A percentile compares a stretch with the other conserved stretches of the same genome.
These are phyloP conservation scores for Neoitamus cyanurus DNA, from an alignment of 2,888 invertebrate species.

Conservation along the genomic window DNA sequence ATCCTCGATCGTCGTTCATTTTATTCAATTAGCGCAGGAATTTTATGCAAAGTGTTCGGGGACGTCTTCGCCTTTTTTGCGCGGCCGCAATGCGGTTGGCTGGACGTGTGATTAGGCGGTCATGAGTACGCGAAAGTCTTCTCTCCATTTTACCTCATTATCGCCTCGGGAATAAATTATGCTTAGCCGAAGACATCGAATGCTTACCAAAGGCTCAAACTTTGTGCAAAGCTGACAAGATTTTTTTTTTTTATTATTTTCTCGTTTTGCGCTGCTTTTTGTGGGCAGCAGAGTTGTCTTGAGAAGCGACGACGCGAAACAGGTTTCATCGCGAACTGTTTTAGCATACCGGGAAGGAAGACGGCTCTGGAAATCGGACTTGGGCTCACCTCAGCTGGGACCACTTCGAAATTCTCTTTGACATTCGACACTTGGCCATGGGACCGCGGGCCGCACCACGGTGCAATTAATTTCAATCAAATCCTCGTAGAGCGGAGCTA, in stretches of 20 bases:
- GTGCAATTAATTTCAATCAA: conserved; percentile 35
- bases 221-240: conserved; percentile 41
- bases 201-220: conserved; percentile 42
- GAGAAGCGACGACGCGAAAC: neutral
- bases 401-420: neutral
- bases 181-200: conserved; percentile 53
- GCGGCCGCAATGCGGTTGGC: conserved; percentile 1
- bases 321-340: conserved; percentile 4
- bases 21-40: conserved; percentile 59
- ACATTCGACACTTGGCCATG: neutral
- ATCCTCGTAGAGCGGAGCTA: neutral
- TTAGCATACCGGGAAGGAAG: neutral
- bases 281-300: neutral
- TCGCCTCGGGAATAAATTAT: conserved; percentile 66
- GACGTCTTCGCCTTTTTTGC: neutral
- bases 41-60: conserved; percentile 56
- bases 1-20: conserved; percentile 56
- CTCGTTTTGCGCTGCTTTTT: neutral
- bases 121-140: conserved; percentile 42
- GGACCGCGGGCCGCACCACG: neutral
- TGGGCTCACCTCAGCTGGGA: neutral
- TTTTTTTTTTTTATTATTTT: neutral
- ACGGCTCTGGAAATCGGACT: neutral
- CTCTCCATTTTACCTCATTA: conserved; percentile 64
- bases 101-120: conserved; percentile 39